Conservation (phyloP, 2,113 vertebrate genomes). For the Dromiciops gliroides region DNA sequence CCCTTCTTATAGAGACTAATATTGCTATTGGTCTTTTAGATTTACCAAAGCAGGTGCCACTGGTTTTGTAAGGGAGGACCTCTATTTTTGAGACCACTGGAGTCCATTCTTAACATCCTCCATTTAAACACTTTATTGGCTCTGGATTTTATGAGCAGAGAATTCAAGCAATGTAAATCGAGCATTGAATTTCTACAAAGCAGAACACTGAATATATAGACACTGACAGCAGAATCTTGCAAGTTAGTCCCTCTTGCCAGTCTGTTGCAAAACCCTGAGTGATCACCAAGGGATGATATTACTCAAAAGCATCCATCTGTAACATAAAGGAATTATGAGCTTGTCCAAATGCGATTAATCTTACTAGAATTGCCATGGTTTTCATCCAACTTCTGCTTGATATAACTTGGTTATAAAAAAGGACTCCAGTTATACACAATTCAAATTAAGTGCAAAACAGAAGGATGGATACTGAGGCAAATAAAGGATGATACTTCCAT, state of each 20-base stretch:
- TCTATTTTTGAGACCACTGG: neutral
- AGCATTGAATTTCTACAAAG: neutral
- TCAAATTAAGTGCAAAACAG: neutral
- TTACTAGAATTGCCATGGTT: neutral
- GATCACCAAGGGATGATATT: neutral
- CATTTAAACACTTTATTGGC: neutral
- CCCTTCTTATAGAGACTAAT: neutral
- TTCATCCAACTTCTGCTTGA: neutral
- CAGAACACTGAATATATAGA: neutral
- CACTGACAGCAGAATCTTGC: neutral
- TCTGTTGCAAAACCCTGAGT: neutral
- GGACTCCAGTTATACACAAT: neutral
- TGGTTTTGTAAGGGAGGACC: neutral
- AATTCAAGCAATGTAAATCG: neutral
- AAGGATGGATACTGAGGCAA: neutral
- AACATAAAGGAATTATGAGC: neutral
- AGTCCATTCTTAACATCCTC: neutral
- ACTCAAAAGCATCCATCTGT: neutral
- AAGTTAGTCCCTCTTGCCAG: neutral
- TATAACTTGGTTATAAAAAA: neutral
- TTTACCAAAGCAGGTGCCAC: neutral
- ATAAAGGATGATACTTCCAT: neutral
- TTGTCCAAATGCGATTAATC: neutral
- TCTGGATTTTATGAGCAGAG: neutral
- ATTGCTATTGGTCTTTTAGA: neutral